Conservation (phyloP, 2,113 vertebrate genomes). For the Petrocephalus zakoni region DNA sequence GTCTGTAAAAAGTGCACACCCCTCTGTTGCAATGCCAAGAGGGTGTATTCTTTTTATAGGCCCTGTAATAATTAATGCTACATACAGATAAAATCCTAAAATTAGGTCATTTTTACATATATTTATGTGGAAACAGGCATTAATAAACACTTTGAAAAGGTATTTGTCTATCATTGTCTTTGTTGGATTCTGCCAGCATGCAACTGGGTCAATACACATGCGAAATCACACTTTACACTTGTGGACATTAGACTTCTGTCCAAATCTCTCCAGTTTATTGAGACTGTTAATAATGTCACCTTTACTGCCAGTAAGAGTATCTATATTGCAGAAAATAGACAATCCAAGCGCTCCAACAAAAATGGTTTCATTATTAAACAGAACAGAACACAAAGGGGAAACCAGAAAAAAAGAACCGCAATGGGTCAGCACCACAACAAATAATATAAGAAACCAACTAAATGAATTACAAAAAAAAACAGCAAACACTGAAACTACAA, state of each 20-base stretch:
- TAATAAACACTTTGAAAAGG: not conserved
- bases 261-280: not conserved
- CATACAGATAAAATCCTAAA: not conserved
- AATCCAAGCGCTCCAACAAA: too few relatives aligned
- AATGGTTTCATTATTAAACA: too few relatives aligned
- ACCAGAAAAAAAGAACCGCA: too few relatives aligned
- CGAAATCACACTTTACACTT: not conserved
- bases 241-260: not conserved
- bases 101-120: not conserved
- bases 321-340: not conserved
- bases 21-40: too few relatives aligned
- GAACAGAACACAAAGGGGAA: too few relatives aligned
- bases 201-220: not conserved
- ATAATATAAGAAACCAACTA: too few relatives aligned
- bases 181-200: not conserved
- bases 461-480: too few relatives aligned
- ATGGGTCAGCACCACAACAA: too few relatives aligned
- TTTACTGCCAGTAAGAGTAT: not conserved
- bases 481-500: too few relatives aligned
- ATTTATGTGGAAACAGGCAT: conserved; percentile 57
- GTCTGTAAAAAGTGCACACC: too few relatives aligned
- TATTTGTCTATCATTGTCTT: not conserved
- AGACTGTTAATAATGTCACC: not conserved
- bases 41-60: too few relatives aligned
- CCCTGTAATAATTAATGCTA: not conserved